A percentile compares a stretch with the other conserved stretches of the same genome.
phyloP scores from a whole-genome alignment of 1,140 invertebrate genomes.

The Heliconius hewitsoni region DNA sequence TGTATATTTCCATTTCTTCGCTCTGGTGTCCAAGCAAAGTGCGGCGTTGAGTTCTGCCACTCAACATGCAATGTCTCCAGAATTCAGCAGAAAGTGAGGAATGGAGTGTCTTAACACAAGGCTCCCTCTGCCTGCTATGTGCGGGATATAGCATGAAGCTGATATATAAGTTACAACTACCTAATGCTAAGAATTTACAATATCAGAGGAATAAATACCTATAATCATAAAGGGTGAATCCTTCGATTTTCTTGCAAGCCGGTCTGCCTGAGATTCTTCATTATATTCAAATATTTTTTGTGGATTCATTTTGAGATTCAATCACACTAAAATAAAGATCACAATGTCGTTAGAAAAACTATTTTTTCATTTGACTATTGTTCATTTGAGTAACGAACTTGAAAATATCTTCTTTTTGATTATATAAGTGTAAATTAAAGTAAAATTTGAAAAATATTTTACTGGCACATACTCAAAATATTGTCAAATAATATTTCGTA shows the following conservation, averaged over 20 bases:
- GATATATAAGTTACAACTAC: too few species aligned
- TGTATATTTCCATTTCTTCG: too few species aligned
- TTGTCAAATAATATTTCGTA: neutral
- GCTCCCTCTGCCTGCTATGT: too few species aligned
- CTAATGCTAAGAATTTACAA: too few species aligned
- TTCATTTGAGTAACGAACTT: neutral
- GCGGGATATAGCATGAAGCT: too few species aligned
- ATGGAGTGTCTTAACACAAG: too few species aligned
- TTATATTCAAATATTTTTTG: slow-evolving; percentile 63
- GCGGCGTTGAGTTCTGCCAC: too few species aligned
- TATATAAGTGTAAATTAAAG: neutral
- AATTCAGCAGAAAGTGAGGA: too few species aligned
- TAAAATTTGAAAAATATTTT: neutral
- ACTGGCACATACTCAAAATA: slow-evolving; percentile 1
- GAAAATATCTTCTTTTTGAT: neutral
- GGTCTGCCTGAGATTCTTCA: slow-evolving; percentile 80
- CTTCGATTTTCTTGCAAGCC: slow-evolving; percentile 84
- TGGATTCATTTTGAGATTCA: slow-evolving; percentile 46
- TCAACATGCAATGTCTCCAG: too few species aligned
- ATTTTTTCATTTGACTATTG: neutral
- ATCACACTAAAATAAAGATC: slow-evolving; percentile 24
- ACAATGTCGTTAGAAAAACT: slow-evolving; percentile 15
- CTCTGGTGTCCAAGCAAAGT: too few species aligned
- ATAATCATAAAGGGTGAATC: slow-evolving; percentile 86
- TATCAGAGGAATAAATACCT: slow-evolving; percentile 66